These are phyloP conservation scores for Sphaerophoria taeniata DNA, from an alignment of 2,888 invertebrate genomes.

Conservation along the genomic window DNA sequence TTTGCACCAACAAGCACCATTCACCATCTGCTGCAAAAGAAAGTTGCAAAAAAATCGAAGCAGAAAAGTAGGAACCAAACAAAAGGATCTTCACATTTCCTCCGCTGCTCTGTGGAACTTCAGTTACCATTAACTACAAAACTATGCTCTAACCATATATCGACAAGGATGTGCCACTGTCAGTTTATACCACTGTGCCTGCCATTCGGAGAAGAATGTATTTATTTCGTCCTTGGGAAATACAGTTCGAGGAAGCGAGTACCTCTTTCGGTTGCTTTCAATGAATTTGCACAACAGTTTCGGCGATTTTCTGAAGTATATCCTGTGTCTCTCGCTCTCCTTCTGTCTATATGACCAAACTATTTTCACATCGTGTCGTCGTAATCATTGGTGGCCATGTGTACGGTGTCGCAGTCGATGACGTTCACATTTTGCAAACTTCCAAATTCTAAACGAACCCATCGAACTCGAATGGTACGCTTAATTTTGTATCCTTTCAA, in stretches of 20 bases:
- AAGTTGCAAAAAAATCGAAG: slow-evolving; percentile 2
- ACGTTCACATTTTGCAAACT: slow-evolving; percentile 30
- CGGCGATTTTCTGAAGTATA: slow-evolving; percentile 44
- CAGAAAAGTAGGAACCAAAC: slow-evolving; percentile 19
- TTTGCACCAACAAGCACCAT: slow-evolving; percentile 18
- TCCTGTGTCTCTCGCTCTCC: slow-evolving; percentile 50
- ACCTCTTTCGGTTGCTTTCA: slow-evolving; percentile 29
- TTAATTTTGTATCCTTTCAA: slow-evolving; percentile 57
- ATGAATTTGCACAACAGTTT: slow-evolving; percentile 54
- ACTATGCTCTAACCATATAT: background rate
- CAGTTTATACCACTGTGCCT: slow-evolving; percentile 26
- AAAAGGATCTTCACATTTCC: too few relatives aligned
- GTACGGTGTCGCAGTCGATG: background rate
- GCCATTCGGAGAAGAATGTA: background rate
- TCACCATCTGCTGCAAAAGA: slow-evolving; percentile 8
- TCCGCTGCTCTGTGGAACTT: slow-evolving; percentile 59
- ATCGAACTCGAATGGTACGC: slow-evolving; percentile 32
- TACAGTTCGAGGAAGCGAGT: background rate
- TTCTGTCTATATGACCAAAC: background rate
- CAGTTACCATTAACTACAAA: slow-evolving; percentile 69
- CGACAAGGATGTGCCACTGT: slow-evolving; percentile 52
- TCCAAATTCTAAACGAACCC: background rate
- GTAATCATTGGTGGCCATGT: background rate
- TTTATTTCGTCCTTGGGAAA: background rate
- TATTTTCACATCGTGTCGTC: slow-evolving; percentile 36